phyloP scores from a whole-genome alignment of 2,888 invertebrate species.

The Spilosoma lubricipeda region DNA sequence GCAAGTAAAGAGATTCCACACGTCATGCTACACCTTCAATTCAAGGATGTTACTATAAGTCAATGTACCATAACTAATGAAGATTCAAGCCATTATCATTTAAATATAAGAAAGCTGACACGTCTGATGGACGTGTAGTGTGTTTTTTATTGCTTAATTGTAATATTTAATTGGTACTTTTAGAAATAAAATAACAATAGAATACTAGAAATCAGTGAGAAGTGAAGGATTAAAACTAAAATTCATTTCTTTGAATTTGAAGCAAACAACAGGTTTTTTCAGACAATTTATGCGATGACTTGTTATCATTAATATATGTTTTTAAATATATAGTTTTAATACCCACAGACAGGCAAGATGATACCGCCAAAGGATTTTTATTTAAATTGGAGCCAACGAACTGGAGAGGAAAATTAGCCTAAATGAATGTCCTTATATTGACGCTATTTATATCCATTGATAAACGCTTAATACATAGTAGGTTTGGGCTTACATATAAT shows the following conservation, averaged over 20 bases:
- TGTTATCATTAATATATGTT: background rate
- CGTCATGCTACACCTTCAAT: slow-evolving; percentile 8
- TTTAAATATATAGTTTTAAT: background rate
- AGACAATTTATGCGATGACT: background rate
- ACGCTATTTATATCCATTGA: background rate
- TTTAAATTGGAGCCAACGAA: background rate
- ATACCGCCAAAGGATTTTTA: background rate
- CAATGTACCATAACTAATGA: slow-evolving; percentile 24
- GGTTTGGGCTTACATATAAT: background rate
- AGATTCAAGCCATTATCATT: slow-evolving; percentile 9
- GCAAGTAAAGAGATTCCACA: background rate
- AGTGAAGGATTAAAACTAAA: background rate
- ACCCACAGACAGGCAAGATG: background rate
- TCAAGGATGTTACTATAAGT: slow-evolving; percentile 7
- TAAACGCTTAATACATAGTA: background rate
- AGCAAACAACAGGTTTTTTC: background rate
- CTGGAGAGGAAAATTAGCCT: background rate
- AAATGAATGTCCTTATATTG: background rate
- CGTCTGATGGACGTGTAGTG: slow-evolving; percentile 1
- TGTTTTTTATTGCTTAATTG: slow-evolving; percentile 17
- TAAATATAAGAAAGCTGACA: slow-evolving; percentile 9
- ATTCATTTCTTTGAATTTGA: background rate
- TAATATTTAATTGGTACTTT: slow-evolving; percentile 12
- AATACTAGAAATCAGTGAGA: slow-evolving; percentile 5
- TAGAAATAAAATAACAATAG: slow-evolving; percentile 11